Conservation (phyloP, 2,113 vertebrate species). For the Heterotis niloticus region DNA sequence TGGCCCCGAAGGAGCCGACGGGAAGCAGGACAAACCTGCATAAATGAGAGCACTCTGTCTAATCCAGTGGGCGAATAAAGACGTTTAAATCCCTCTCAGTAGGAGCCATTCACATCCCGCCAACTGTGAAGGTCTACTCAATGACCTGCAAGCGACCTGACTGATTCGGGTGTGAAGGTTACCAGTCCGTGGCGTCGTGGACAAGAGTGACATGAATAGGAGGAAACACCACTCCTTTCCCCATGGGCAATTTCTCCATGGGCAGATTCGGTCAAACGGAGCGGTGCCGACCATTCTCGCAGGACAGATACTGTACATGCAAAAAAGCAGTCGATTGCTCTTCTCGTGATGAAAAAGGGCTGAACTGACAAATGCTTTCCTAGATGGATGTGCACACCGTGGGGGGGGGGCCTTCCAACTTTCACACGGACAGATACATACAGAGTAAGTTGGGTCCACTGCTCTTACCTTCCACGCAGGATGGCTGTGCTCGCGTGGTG, state of each 20-base stretch:
- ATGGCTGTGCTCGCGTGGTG: conserved; percentile 84
- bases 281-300: background rate
- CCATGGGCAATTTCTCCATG: background rate
- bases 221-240: background rate
- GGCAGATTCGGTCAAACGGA: background rate
- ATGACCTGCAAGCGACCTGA: background rate
- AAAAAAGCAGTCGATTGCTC: background rate
- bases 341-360: background rate
- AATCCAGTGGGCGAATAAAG: conserved; percentile 12
- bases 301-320: background rate
- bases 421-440: background rate
- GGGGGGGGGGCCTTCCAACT: no score
- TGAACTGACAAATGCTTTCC: background rate
- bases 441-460: background rate
- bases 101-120: background rate
- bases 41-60: background rate
- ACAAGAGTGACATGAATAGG: background rate
- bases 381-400: background rate
- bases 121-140: conserved; percentile 21
- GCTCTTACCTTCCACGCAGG: conserved; percentile 96
- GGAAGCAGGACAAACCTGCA: background rate
- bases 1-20: conserved; percentile 9
- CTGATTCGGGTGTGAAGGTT: background rate
- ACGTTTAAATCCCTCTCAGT: conserved; percentile 3
- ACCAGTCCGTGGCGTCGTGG: background rate